Conservation (phyloP, 1,140 invertebrate genomes). For the Manduca sexta region DNA sequence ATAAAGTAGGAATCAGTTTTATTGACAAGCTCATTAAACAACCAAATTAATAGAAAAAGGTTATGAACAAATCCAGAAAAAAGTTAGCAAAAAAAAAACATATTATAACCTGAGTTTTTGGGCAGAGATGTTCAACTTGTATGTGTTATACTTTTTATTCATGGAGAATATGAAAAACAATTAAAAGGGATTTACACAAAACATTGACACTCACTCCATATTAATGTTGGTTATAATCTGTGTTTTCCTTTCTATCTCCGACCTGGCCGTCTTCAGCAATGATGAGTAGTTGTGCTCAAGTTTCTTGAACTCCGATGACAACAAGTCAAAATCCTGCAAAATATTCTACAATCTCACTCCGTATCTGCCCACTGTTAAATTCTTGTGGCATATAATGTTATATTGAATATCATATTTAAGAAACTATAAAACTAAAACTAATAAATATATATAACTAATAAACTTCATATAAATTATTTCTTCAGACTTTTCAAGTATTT, state of each 20-base stretch:
- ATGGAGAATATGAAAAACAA: no score
- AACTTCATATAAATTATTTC: neutral
- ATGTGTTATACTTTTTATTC: no score
- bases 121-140: no score
- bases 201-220: conserved; percentile 59
- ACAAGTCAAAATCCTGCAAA: conserved; percentile 62
- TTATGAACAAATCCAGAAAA: no score
- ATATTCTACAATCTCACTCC: conserved; percentile 63
- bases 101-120: no score
- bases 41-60: no score
- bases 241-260: conserved; percentile 59
- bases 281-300: conserved; percentile 57
- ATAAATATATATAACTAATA: neutral
- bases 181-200: no score
- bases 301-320: conserved; percentile 45
- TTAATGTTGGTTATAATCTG: conserved; percentile 50
- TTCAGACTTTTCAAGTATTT: neutral
- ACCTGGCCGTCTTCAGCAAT: conserved; percentile 51
- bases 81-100: no score
- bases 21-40: no score
- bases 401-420: no score
- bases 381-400: neutral
- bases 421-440: no score
- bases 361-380: conserved; percentile 33
- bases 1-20: neutral